Conservation (phyloP, 64 coral and sea anemone species). For the Catalaphyllia jardinei region DNA sequence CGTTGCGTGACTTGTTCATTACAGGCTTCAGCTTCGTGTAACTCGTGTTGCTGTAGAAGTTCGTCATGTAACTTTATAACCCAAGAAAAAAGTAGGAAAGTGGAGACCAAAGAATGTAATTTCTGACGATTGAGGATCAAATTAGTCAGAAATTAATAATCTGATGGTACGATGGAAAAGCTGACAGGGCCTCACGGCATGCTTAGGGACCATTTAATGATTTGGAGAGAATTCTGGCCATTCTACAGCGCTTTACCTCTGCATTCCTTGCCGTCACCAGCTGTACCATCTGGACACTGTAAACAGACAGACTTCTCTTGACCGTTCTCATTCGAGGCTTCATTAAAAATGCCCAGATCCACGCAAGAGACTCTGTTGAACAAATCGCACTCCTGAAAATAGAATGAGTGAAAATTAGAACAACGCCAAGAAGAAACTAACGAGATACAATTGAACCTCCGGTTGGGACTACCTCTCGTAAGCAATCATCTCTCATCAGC, state of each 20-base stretch:
- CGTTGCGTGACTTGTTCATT: too few species aligned
- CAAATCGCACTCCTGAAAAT: conserved; percentile 11
- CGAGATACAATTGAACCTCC: background rate
- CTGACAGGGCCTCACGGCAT: background rate
- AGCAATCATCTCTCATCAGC: too few species aligned
- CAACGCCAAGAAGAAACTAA: background rate
- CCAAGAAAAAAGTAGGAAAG: too few species aligned
- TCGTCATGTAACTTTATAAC: too few species aligned
- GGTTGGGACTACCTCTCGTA: too few species aligned
- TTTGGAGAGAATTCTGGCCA: too few species aligned
- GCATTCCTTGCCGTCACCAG: conserved; percentile 74
- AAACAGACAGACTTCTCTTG: conserved; percentile 47
- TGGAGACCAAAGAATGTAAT: too few species aligned
- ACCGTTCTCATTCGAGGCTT: background rate
- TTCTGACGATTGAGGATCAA: background rate
- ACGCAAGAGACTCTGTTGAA: conserved; percentile 64
- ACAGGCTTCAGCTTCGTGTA: too few species aligned
- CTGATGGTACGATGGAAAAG: background rate
- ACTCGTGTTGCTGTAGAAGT: too few species aligned
- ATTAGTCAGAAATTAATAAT: background rate
- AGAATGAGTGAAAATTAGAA: background rate
- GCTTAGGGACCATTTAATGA: too few species aligned
- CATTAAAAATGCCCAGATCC: conserved; percentile 29
- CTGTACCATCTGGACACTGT: conserved; percentile 61
- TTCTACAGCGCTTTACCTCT: conserved; percentile 31